Conservation (phyloP, 1,140 invertebrate genomes). For the Rhopalosiphum maidis region DNA sequence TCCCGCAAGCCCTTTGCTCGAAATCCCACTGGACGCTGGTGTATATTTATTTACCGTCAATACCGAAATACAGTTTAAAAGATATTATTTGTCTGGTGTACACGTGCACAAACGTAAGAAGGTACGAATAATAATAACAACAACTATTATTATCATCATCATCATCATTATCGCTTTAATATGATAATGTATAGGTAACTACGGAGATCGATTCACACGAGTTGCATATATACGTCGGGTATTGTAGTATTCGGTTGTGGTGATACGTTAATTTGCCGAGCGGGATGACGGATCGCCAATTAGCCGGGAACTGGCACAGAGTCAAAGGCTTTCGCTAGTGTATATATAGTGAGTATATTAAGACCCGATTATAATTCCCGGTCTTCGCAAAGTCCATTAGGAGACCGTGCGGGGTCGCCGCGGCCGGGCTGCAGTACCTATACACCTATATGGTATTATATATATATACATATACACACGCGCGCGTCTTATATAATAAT, state of each 20-base stretch:
- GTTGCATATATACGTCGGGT: too few species aligned
- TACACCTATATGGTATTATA: not conserved
- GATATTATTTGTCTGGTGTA: too few species aligned
- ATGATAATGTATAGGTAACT: too few species aligned
- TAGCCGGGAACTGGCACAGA: slow-evolving; percentile 24
- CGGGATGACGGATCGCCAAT: slow-evolving; percentile 44
- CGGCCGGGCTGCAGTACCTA: not conserved
- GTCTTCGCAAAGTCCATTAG: slow-evolving; percentile 47
- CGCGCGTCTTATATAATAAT: not conserved
- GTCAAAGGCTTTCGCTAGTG: slow-evolving; percentile 23
- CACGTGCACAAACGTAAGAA: too few species aligned
- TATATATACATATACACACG: not conserved
- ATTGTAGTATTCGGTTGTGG: slow-evolving; percentile 16
- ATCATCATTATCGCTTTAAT: not conserved
- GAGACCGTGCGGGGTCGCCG: not conserved
- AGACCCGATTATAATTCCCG: slow-evolving; percentile 28
- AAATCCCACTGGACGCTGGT: not conserved
- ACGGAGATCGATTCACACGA: not conserved
- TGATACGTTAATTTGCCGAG: slow-evolving; percentile 34
- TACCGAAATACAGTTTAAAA: not conserved
- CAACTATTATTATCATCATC: not conserved
- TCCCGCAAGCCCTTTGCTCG: not conserved
- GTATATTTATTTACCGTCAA: not conserved
- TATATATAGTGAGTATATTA: slow-evolving; percentile 21
- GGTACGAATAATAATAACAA: not conserved